Evolutionary conservation across 2,888 invertebrate species (phyloP).

Genomic region (Pteria penguin): DNA sequence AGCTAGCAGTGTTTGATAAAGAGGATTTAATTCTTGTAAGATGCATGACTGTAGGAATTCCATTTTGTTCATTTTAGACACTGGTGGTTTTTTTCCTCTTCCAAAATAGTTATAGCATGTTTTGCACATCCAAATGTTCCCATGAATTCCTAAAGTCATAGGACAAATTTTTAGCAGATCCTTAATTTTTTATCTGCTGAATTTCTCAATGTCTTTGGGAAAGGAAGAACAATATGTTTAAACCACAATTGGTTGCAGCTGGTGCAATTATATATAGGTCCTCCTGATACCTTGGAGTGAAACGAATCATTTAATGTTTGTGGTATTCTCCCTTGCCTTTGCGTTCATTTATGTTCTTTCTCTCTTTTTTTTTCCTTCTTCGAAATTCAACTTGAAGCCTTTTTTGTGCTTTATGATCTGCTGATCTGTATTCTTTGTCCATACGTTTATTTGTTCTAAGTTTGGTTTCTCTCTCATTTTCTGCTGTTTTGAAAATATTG

Average conservation of each 20-base stretch:
- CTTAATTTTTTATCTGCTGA: background rate
- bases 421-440: background rate
- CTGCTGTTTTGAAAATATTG: no score
- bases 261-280: conserved; percentile 43
- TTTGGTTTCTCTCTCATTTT: background rate
- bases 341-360: background rate
- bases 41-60: conserved; percentile 29
- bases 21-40: conserved; percentile 32
- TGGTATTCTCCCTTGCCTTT: conserved; percentile 4
- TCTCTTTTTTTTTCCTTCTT: background rate
- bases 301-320: conserved; percentile 10
- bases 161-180: background rate
- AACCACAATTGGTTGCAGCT: conserved; percentile 43
- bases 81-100: conserved; percentile 44
- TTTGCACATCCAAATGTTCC: conserved; percentile 42
- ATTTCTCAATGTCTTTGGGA: background rate
- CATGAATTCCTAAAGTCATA: background rate
- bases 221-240: conserved; percentile 20
- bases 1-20: conserved; percentile 45
- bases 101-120: conserved; percentile 46
- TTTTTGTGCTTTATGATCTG: no score
- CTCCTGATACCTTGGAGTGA: conserved; percentile 27
- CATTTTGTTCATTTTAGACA: conserved; percentile 40
- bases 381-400: no score
- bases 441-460: background rate